Evolutionary conservation across 2,113 vertebrate species (phyloP), one percentile per base, ranked within the genome.

Genomic region (Rhinolophus ferrumequinum): DNA sequence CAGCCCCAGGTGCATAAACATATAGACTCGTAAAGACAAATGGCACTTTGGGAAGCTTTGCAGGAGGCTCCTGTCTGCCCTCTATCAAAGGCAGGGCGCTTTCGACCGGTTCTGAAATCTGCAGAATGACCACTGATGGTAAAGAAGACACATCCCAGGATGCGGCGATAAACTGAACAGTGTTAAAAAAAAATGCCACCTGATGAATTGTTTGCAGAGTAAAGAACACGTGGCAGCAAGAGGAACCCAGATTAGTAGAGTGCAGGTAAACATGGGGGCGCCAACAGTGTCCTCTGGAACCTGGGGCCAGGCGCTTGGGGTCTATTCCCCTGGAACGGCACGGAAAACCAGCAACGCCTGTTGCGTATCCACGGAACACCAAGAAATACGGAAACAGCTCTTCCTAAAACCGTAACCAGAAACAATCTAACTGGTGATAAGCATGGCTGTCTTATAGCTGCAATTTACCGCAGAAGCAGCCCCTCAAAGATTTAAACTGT

Each of bases 281-380:
- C 10, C 0, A 15, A 6, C 0, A 1, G 76, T 5, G 21, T 4
- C 41, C 12, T 19, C 6, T 5, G 52, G 56, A 33, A 41, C 44
- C 60, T 1, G 26, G 0, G 1, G 16, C 30, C 14, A 5, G 58
- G n/a, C 4, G 8, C 33, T n/a, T 1, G 0, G 44, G 21, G 38
- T 16, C 56, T 30, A 10, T 8, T 13, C 24, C 28, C 44, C 38
- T 1, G 19, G 64, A 22, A 24, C 26, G 1, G 66, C 9, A 5
- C 26, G 16, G 67, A 21, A 33, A 33, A 13, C n/a, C 35, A 24
- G 82, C n/a, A 12, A 12, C 70, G 58, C 35, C 35, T 15, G 35
- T 21, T 0, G 6, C 7, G 8, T 13, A 13, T 3, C 35, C 24
- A 3, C 4, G 35, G 66, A 18, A 19, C 13, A 3, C 0, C 0